Base-by-base conservation (phyloP, 2,888 invertebrate species). In the Flexamia atlantica region DNA sequence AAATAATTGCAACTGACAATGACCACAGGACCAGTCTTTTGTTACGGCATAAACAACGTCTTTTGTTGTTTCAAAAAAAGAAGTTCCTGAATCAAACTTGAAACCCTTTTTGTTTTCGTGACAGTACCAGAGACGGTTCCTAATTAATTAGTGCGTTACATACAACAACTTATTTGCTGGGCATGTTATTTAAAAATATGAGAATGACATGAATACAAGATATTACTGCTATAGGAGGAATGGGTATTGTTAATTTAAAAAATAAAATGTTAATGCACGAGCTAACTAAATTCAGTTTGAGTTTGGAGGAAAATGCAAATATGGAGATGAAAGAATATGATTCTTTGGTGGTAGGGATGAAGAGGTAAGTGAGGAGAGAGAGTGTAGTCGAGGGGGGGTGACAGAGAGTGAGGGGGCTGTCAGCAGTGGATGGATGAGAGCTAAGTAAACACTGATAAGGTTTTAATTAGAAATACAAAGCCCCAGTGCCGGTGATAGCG, bases 371-470 rank as follows among this genome's bases (percentile, higher is more conserved):
- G 57, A 23, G 3, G 57, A 20, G 57, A 9, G 20, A 17, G 57
- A 17, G 30, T 1, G 30, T 64, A 9, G 12, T 28, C 14, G 64
- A 28, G 64, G 64, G 30, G 14, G 30, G 14, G 30, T 14, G 64
- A 25, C 28, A 14, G 5, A 30, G 30, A 0, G 64, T 1, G 64
- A 25, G 30, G 28, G 30, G 64, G 25, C 64, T 64, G 64, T 64
- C 64, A 64, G 28, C 64, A 3, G 28, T 14, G 28, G 64, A 64
- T 64, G 64, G 64, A 64, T 64, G 64, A 17, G 28, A 64, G 64
- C 64, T 64, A 64, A 64, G 30, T 64, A 64, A 64, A 64, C 64
- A 64, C 30, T 64, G 64, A 64, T 64, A 64, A 64, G 64, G 64
- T 28, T 64, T 64, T 64, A 64, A 64, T 64, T 64, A 64, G 64